Percentiles rank a stretch among this genome's conserved stretches.
These are phyloP conservation scores for Drosophila infuscata DNA, from an alignment of 2,888 invertebrate genomes.

Conservation along the genomic window DNA sequence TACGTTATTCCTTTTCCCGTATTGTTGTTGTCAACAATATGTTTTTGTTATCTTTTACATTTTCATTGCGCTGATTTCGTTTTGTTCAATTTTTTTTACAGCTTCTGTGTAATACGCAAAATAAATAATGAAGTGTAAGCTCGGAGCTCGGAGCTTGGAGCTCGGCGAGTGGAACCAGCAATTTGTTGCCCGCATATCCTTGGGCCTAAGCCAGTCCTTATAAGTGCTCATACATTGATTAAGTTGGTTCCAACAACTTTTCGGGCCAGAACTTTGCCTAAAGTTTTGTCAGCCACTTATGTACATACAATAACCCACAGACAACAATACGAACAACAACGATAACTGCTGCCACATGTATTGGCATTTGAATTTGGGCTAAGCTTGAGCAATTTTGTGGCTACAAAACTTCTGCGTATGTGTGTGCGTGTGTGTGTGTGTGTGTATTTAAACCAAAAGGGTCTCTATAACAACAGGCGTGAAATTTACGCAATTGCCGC, in stretches of 20 bases:
- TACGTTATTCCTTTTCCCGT: constrained; percentile 44
- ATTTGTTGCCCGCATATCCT: constrained; percentile 37
- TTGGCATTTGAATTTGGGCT: constrained; percentile 72
- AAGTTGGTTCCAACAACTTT: constrained; percentile 59
- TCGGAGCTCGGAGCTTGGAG: background rate
- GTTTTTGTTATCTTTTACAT: constrained; percentile 78
- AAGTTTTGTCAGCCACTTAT: constrained; percentile 74
- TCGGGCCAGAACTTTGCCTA: constrained; percentile 54
- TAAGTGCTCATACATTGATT: constrained; percentile 74
- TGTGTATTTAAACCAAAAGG: constrained; percentile 65
- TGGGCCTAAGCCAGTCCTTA: constrained; percentile 59
- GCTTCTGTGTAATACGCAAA: constrained; percentile 25
- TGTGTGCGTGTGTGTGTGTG: background rate
- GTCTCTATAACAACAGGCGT: constrained; percentile 56
- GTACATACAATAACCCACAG: constrained; percentile 59
- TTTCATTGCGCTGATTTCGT: constrained; percentile 60
- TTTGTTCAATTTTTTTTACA: constrained; percentile 15
- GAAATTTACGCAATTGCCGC: constrained; percentile 78
- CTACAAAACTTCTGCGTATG: constrained; percentile 29
- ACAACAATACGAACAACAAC: constrained; percentile 10
- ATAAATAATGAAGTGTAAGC: constrained; percentile 78
- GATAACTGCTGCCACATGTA: constrained; percentile 57
- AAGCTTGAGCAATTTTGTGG: constrained; percentile 69
- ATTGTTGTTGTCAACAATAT: constrained; percentile 74
- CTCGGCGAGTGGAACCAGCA: constrained; percentile 6